These are phyloP conservation scores for Chironomus tentans DNA, from an alignment of 2,888 invertebrate genomes.

Conservation along the genomic window DNA sequence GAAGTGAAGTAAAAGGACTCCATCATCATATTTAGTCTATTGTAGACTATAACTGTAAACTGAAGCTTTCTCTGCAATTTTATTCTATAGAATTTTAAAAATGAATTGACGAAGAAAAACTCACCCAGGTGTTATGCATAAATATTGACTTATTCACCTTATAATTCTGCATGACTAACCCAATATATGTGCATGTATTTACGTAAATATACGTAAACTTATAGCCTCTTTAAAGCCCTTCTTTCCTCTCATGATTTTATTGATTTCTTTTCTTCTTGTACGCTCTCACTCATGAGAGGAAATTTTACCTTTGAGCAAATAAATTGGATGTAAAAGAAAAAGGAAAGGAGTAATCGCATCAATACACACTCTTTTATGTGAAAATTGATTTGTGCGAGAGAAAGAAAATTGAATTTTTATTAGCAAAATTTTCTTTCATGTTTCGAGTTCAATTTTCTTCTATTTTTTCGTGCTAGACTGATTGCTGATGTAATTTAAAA, in stretches of 20 bases:
- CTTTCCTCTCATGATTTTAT: background rate
- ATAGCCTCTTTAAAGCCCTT: background rate
- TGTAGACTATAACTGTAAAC: too few species aligned
- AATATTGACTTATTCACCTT: background rate
- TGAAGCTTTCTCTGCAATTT: too few species aligned
- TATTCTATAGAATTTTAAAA: background rate
- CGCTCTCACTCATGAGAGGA: background rate
- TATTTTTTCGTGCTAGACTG: background rate
- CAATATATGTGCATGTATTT: background rate
- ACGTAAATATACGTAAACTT: background rate
- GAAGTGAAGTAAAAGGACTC: too few species aligned
- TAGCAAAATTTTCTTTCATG: background rate
- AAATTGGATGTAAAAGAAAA: background rate
- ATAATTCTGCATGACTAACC: background rate
- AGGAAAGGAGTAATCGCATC: background rate
- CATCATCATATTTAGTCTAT: too few species aligned
- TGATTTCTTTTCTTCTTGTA: background rate
- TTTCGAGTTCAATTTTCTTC: too few species aligned
- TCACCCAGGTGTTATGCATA: background rate
- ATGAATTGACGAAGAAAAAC: background rate
- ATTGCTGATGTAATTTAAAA: background rate
- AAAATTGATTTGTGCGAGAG: background rate
- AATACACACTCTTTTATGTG: background rate
- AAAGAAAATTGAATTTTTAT: background rate
- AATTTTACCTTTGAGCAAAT: background rate